Base-by-base conservation (phyloP, 2,888 invertebrate genomes). In the Chydorus sphaericus region DNA sequence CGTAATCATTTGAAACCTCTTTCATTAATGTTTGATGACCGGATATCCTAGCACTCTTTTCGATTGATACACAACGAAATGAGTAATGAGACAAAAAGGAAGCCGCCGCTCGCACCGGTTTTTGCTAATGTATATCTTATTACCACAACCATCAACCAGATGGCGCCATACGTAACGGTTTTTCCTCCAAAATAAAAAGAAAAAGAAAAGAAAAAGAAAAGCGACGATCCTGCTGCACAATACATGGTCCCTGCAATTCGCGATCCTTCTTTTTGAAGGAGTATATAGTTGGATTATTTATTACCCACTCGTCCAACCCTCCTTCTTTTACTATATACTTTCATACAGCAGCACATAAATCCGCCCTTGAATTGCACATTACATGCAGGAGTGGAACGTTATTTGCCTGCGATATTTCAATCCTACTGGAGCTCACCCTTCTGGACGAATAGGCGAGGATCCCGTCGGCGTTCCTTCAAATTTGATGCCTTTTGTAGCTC, bases 341-440 rank as follows among this genome's bases (percentile, higher is more conserved):
- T 20, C 26, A 16, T 29, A 20, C 11, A 23, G 18, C 26, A 28
- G 33, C 6, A 16, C 14, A 56, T 37, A 26, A 7, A 38, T 36
- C 39, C 48, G 11, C 51, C 6, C 29, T 16, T 37, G 14, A 10
- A 36, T 20, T 18, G 23, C 16, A 20, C 1, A 5, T 14, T 16
- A 16, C 28, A 26, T 71, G 6, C 66, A 85, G 83, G 77, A 77
- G 64, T 85, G 84, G 85, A 79, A 76, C 73, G 82, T 82, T 66
- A 83, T 84, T 69, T 86, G 81, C 0, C 73, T 96, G 28, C 78
- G 94, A 37, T 96, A 94, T 70, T 96, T 96, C 74, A 96, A 96
- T 73, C 94, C 94, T 1, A 91, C 93, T 18, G 94, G 94, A 8
- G 89, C 93, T 10, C 93, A 96, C 71, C 76, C 75, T 58, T 89